Conservation (phyloP, 2,888 invertebrate species). For the Brachypalpus laphriformis region DNA sequence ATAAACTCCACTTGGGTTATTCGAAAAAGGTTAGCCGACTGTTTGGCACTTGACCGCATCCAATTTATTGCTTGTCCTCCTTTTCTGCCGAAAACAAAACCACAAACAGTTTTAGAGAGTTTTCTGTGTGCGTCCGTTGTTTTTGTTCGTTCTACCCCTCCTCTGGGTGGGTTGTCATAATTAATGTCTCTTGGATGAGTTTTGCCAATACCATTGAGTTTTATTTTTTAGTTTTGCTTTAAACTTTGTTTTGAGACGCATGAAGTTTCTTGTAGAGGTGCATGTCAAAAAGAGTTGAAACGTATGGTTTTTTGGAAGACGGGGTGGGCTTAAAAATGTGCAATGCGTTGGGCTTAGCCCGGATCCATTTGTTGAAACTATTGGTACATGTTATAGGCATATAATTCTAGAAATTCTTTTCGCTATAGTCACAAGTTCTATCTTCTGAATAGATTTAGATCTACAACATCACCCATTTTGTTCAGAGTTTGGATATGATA, state of each 20-base stretch:
- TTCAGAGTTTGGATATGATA: too few species aligned
- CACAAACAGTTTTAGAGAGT: conserved; percentile 22
- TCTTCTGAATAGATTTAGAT: too few species aligned
- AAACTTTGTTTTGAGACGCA: background rate
- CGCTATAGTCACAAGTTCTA: too few species aligned
- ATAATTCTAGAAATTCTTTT: too few species aligned
- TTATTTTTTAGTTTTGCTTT: conserved; percentile 8
- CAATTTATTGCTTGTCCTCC: conserved; percentile 57
- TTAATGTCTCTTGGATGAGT: conserved; percentile 61
- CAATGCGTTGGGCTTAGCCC: too few species aligned
- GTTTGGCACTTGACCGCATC: conserved; percentile 63
- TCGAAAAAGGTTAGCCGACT: conserved; percentile 43
- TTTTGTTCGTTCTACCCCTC: background rate
- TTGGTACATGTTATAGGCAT: too few species aligned
- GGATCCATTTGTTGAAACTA: too few species aligned
- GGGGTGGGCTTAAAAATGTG: too few species aligned
- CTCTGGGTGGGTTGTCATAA: conserved; percentile 58
- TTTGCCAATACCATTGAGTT: conserved; percentile 48
- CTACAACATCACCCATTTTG: too few species aligned
- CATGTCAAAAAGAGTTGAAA: background rate
- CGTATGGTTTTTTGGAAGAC: background rate
- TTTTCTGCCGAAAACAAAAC: conserved; percentile 17
- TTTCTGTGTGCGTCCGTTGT: background rate
- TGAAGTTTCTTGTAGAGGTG: conserved; percentile 6
- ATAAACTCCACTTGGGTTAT: conserved; percentile 28